Evolutionary conservation across 2,888 invertebrate genomes (phyloP).

Genomic region (Formica aserva): DNA sequence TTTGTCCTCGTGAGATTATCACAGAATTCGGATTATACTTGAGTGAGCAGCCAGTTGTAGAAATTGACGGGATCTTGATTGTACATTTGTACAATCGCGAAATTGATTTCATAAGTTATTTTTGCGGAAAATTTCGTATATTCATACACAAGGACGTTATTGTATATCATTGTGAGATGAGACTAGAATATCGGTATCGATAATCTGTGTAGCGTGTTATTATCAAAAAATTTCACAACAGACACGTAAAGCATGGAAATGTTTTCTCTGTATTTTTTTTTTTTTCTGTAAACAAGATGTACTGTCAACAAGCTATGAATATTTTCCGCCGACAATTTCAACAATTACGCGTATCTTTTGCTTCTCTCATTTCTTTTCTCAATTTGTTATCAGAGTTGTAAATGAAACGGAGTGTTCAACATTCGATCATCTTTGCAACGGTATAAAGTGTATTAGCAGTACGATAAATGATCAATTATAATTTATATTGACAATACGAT

Average conservation of each 20-base stretch:
- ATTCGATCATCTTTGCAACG: constrained; percentile 38
- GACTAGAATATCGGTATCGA: constrained; percentile 68
- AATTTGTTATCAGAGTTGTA: constrained; percentile 30
- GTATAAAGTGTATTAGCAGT: constrained; percentile 39
- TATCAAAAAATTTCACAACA: constrained; percentile 21
- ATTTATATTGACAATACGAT: constrained; percentile 24
- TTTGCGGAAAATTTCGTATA: constrained; percentile 13
- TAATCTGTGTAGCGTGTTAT: constrained; percentile 53
- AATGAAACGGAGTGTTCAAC: constrained; percentile 51
- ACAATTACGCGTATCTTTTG: constrained; percentile 25
- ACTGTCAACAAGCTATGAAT: constrained; percentile 42
- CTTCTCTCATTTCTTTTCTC: constrained; percentile 23
- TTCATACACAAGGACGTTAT: constrained; percentile 17
- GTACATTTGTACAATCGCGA: constrained; percentile 51
- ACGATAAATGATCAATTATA: not conserved
- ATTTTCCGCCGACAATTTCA: constrained; percentile 38
- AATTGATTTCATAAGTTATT: constrained; percentile 44
- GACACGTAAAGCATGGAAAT: constrained; percentile 10
- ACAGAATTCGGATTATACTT: constrained; percentile 67
- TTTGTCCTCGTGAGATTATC: constrained; percentile 69
- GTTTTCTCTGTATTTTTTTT: not conserved
- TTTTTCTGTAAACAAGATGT: constrained; percentile 38
- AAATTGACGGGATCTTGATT: constrained; percentile 72
- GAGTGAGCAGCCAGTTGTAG: constrained; percentile 42
- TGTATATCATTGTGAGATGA: constrained; percentile 56